phyloP scores from a whole-genome alignment of 2,113 vertebrate genomes.

The Varanus salvator region DNA sequence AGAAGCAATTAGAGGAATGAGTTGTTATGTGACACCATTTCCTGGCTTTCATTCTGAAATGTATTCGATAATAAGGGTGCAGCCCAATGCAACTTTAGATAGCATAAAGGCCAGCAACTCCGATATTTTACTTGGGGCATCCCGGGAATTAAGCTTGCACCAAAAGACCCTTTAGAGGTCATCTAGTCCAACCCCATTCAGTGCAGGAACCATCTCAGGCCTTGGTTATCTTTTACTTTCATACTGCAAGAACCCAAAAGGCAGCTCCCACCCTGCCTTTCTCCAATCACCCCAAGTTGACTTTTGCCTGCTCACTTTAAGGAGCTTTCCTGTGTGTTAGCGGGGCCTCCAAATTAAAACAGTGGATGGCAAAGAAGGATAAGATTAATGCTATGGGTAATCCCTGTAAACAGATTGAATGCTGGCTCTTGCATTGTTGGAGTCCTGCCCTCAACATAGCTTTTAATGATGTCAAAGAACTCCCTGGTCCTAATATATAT shows the following conservation, averaged over 20 bases:
- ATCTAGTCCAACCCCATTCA: too few species aligned
- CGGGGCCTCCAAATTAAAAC: conserved; percentile 54
- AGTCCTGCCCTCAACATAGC: background rate
- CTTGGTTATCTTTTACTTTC: background rate
- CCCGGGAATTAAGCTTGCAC: too few species aligned
- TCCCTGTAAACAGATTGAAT: conserved; percentile 67
- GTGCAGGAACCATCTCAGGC: background rate
- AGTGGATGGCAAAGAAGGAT: conserved; percentile 56
- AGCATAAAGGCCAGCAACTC: too few species aligned
- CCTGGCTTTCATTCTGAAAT: too few species aligned
- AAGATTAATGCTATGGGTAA: conserved; percentile 71
- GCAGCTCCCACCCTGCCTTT: background rate
- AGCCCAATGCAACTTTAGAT: too few species aligned
- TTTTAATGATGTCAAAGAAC: background rate
- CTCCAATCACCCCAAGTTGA: conserved; percentile 23
- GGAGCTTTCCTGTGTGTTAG: conserved; percentile 65
- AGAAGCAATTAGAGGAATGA: too few species aligned
- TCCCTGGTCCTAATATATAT: background rate
- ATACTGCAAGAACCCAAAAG: background rate
- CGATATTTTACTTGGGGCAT: too few species aligned
- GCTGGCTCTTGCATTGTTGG: conserved; percentile 60
- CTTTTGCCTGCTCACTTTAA: conserved; percentile 64
- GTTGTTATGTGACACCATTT: too few species aligned
- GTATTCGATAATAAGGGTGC: too few species aligned
- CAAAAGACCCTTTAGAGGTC: too few species aligned